These are phyloP conservation scores for Nannoperca australis DNA, from an alignment of 2,797 vertebrate genomes.

Conservation along the genomic window DNA sequence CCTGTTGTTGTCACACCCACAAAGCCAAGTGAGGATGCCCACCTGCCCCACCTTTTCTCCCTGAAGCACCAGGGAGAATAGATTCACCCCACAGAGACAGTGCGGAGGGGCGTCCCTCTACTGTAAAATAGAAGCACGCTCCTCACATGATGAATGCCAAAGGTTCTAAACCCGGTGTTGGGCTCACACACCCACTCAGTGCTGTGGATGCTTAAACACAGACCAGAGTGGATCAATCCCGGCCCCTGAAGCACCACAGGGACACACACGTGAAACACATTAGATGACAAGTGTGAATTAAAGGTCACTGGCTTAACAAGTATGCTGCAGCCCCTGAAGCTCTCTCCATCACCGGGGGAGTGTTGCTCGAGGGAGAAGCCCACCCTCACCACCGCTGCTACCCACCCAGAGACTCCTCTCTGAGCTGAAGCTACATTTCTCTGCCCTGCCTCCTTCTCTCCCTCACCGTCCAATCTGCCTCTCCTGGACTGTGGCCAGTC, in stretches of 20 bases:
- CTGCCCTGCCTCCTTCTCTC: conserved; percentile 29
- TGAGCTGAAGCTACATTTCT: conserved; percentile 64
- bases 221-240: conserved; percentile 55
- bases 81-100: conserved; percentile 3
- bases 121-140: conserved; percentile 2
- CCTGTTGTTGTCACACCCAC: conserved; percentile 80
- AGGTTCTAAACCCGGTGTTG: conserved; percentile 1
- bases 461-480: conserved; percentile 73
- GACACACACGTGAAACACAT: conserved; percentile 70
- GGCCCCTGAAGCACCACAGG: conserved; percentile 42
- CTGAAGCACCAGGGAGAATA: conserved; percentile 1
- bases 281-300: conserved; percentile 78
- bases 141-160: conserved; percentile 30
- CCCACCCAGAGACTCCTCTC: conserved; percentile 39
- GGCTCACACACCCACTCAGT: conserved; percentile 27
- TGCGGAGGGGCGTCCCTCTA: conserved; percentile 15
- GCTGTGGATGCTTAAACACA: conserved; percentile 27
- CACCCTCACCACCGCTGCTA: conserved; percentile 46
- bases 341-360: conserved; percentile 48
- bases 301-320: conserved; percentile 83
- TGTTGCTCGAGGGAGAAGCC: conserved; percentile 59
- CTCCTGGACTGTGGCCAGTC: conserved; percentile 76
- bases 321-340: conserved; percentile 54
- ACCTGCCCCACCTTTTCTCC: conserved; percentile 61
- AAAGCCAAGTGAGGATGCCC: conserved; percentile 61